phyloP scores from a whole-genome alignment of 2,888 invertebrate species.

The Megaustenia siamemsis region DNA sequence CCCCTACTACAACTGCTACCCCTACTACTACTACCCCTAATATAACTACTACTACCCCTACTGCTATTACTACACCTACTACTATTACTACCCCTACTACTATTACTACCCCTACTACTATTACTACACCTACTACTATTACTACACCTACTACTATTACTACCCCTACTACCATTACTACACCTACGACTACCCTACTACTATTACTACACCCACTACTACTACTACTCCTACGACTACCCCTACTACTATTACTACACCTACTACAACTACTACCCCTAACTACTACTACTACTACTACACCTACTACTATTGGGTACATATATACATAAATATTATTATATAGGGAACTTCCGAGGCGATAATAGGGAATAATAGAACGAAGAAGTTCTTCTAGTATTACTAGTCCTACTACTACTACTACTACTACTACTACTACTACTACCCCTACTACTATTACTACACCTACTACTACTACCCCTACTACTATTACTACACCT shows the following conservation, averaged over 20 bases:
- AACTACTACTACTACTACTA: conserved; percentile 28
- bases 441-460: neutral
- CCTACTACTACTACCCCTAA: neutral
- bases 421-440: neutral
- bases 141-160: conserved; percentile 26
- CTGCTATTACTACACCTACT: no score
- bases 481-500: conserved; percentile 15
- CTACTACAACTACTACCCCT: conserved; percentile 23
- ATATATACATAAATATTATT: no score
- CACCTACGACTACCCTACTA: conserved; percentile 23
- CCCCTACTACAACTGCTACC: conserved; percentile 4
- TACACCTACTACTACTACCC: neutral
- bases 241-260: conserved; percentile 25
- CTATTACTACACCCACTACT: neutral
- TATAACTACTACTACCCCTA: neutral
- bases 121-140: conserved; percentile 23
- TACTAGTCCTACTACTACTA: neutral
- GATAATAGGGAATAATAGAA: no score
- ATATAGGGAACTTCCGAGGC: no score
- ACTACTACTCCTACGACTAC: neutral
- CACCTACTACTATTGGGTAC: conserved; percentile 25
- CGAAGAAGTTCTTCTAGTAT: neutral
- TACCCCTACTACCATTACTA: conserved; percentile 1
- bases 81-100: no score
- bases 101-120: neutral